Evolutionary conservation across 1,140 invertebrate species (phyloP), one percentile per base, ranked within the genome.

Genomic region (Aricia agestis): DNA sequence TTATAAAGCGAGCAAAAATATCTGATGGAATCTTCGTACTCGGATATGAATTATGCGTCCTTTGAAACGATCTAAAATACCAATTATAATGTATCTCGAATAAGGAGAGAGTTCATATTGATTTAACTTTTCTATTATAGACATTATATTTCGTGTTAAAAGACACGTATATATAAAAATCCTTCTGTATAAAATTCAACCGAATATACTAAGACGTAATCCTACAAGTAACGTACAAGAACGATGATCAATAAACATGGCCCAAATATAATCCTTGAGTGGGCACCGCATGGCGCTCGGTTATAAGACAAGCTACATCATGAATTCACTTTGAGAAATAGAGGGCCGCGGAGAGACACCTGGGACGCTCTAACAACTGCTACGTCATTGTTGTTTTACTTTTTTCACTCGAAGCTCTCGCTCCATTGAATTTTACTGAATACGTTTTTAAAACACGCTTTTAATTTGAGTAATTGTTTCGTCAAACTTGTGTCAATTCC

Each of bases 261-360:
- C 79, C 77, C 79, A 75, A 72, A 79, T 65, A 80, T 85, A 87
- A 87, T 85, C 80, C 81, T 81, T 79, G 82, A 84, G 80, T 82
- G 84, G 83, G 80, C 83, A 86, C 58, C 3, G 18, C 18, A 5
- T 63, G 18, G 58, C 0, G 19, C 19, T 25, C 32, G 6, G 41
- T 67, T 90, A 85, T 88, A 87, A 88, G 88, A 89, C 82, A 83
- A 77, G 77, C 80, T 76, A 75, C 82, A 78, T 71, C 80, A 82
- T 82, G 82, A 82, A 86, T 88, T 83, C 84, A 83, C 83, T 90
- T 84, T 90, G 86, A 88, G 86, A 85, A 88, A 88, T 88, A 82
- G 81, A 75, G 79, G 80, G 74, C 72, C 72, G 80, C 70, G 76
- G 76, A 63, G 73, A 71, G 80, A 72, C 87, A 89, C 86, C 87